Evolutionary conservation across 2,113 vertebrate species (phyloP), one percentile per base, ranked within the genome.

Genomic region (Gasterosteus nipponicus): DNA sequence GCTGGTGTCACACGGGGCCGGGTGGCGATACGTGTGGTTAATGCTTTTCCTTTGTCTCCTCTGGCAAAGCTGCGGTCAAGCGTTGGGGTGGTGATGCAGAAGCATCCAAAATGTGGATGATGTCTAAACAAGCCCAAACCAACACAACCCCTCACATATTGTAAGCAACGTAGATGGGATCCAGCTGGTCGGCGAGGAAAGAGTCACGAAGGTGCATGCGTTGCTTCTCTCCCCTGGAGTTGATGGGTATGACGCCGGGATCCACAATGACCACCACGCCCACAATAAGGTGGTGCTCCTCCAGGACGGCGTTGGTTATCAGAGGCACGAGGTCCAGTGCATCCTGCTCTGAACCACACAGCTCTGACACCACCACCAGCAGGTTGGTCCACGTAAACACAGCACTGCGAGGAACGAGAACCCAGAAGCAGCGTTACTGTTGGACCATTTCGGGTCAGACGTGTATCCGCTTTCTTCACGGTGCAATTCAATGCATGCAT

Each of bases 341-440:
- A 18, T 99, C 98, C 87, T 99, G 97, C 72, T 99, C 98, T 0
- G 96, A 99, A 69, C 98, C 97, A 3, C 97, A 98, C 79, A 99
- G 94, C 91, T 99, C 98, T 19, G 97, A 96, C 33, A 99, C 98
- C 75, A 99, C 98, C 92, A 99, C 98, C 10, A 99, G 95, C 90
- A 99, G 88, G 93, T 99, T 99, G 93, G 97, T 99, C 98, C 98
- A 99, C 0, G 97, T 99, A 94, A 99, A 99, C 44, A 99, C 98
- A 0, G 98, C 98, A 66, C 98, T 99, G 82, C 5, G 29, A 47
- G 15, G n/a, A 6, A 65, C 0, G 18, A 62, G 19, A 41, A 39
- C 7, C 49, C n/a, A 39, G 19, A 39, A 54, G 33, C 12, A 35
- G 10, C 10, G 33, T 54, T 54, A 54, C 42, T 46, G 10, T 35